Evolutionary conservation across 1,140 invertebrate genomes (phyloP).

Genomic region (Brachionus plicatilis): DNA sequence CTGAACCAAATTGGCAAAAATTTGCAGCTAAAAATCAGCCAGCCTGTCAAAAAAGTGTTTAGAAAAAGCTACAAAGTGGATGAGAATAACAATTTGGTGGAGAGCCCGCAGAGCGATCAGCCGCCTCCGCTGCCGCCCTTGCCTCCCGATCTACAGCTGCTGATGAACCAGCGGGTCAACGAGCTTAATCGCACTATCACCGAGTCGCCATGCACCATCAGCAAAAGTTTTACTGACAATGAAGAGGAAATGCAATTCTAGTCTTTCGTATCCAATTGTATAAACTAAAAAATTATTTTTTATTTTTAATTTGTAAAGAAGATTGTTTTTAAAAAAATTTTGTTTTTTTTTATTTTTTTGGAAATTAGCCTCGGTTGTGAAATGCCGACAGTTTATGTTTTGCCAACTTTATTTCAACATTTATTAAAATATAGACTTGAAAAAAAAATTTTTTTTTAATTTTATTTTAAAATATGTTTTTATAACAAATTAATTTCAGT

Average conservation of each 20-base stretch:
- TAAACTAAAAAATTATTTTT: not conserved
- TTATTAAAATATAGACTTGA: no score
- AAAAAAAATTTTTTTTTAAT: no score
- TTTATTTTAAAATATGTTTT: no score
- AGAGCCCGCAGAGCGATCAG: not conserved
- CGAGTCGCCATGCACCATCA: not conserved
- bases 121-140: slow-evolving; percentile 19
- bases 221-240: not conserved
- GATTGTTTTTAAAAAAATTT: not conserved
- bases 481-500: not conserved
- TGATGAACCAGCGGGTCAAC: not conserved
- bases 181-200: not conserved
- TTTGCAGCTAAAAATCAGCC: not conserved
- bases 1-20: slow-evolving; percentile 17
- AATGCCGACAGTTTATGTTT: not conserved
- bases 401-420: no score
- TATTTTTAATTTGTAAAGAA: not conserved
- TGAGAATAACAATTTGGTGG: slow-evolving; percentile 4
- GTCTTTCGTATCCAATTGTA: not conserved
- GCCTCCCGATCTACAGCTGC: not conserved
- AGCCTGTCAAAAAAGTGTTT: not conserved
- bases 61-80: not conserved
- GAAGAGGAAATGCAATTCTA: not conserved
- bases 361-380: not conserved
- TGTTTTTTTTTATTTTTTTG: not conserved